phyloP scores from a whole-genome alignment of 2,797 vertebrate genomes.

The Lagodon rhomboides region DNA sequence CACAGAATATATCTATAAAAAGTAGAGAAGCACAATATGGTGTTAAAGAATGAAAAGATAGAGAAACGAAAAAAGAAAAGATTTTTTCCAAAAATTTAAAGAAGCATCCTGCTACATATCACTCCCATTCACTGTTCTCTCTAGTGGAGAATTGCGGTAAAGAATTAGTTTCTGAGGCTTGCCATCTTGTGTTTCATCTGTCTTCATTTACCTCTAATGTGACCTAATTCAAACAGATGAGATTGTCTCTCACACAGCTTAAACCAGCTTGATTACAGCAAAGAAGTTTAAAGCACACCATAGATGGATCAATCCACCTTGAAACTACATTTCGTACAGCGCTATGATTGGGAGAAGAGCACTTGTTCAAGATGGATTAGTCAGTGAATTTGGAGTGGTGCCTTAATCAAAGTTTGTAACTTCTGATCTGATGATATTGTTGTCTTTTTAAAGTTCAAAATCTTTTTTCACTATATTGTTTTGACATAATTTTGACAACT shows the following conservation, averaged over 20 bases:
- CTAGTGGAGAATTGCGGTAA: conserved; percentile 35
- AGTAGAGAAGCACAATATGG: too few relatives aligned
- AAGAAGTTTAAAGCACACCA: conserved; percentile 58
- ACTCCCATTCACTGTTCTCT: conserved; percentile 16
- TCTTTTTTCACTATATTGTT: conserved; percentile 4
- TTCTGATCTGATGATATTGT: conserved; percentile 4
- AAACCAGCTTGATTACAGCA: conserved; percentile 67
- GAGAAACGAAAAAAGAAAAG: conserved; percentile 17
- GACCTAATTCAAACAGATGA: conserved; percentile 80
- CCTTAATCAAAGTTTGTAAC: conserved; percentile 1
- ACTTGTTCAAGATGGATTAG: conserved; percentile 41
- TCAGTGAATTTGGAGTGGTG: conserved; percentile 16
- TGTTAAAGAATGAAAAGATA: neutral
- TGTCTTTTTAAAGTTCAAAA: neutral
- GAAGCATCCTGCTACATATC: neutral
- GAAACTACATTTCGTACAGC: conserved; percentile 39
- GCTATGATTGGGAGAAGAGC: conserved; percentile 27
- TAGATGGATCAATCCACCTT: conserved; percentile 61
- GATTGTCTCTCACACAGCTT: conserved; percentile 58
- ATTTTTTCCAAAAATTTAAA: conserved; percentile 1
- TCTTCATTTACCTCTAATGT: conserved; percentile 78
- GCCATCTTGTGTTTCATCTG: conserved; percentile 70
- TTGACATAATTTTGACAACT: conserved; percentile 9
- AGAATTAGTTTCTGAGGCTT: conserved; percentile 59
- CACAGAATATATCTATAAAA: too few relatives aligned